These are phyloP conservation scores for Hydroisotoma schaefferi DNA, from an alignment of 2,888 invertebrate genomes.

Conservation along the genomic window DNA sequence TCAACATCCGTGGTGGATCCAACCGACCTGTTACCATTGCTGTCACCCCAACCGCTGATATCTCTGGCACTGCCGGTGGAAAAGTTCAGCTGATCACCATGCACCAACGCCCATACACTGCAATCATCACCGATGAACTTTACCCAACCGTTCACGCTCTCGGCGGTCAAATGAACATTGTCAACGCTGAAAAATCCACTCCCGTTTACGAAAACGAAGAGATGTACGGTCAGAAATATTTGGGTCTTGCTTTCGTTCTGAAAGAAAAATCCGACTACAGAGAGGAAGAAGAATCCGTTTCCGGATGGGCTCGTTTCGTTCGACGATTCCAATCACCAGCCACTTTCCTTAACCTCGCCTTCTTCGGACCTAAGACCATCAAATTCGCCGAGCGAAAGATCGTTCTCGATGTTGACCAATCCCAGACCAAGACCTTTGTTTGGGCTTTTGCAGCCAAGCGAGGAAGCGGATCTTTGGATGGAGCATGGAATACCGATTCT, in stretches of 20 bases:
- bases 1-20: conserved; percentile 29
- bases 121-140: conserved; percentile 45
- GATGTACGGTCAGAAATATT: conserved; percentile 21
- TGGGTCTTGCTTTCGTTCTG: conserved; percentile 34
- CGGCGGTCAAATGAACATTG: conserved; percentile 43
- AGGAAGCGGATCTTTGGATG: conserved; percentile 26
- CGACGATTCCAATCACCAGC: conserved; percentile 31
- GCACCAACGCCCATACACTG: conserved; percentile 46
- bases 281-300: conserved; percentile 33
- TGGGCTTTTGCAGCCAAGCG: conserved; percentile 37
- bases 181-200: conserved; percentile 27
- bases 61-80: conserved; percentile 38
- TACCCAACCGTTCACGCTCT: conserved; percentile 28
- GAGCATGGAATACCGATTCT: conserved; percentile 24
- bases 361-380: conserved; percentile 26
- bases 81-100: conserved; percentile 44
- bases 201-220: conserved; percentile 22
- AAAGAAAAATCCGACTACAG: conserved; percentile 40
- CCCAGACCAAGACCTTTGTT: conserved; percentile 43
- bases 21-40: conserved; percentile 38
- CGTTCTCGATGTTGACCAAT: conserved; percentile 39
- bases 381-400: conserved; percentile 41
- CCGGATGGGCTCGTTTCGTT: conserved; percentile 40
- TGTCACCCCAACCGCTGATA: conserved; percentile 39
- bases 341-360: conserved; percentile 34